Base-by-base conservation (phyloP, 2,888 invertebrate genomes). In the Nipponacmea schrenckii region DNA sequence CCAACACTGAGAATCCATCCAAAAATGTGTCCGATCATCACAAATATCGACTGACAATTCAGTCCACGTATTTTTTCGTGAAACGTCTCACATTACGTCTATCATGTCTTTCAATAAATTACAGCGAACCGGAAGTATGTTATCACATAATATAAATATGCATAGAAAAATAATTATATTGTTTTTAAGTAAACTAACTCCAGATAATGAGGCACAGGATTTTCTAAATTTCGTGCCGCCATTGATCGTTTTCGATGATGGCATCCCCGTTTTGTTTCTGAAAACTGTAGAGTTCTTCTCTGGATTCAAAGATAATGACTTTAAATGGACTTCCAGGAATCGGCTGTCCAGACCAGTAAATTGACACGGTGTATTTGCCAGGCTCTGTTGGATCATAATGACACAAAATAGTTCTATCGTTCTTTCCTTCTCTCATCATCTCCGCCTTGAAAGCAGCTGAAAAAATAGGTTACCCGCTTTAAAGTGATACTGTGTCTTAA, bases 381-480 rank as follows among this genome's bases (percentile, higher is more conserved):
- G 98, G 97, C 71, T 99, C 99, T 71, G 97, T 96, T 73, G 99
- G 99, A 89, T 98, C 97, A 89, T 96, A 98, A 91, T 96, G 96
- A 92, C 98, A 99, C 70, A 97, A 91, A 88, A 99, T 99, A 50
- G 97, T 97, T 81, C 99, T 92, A 89, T 99, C 98, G 86, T 97
- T 97, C 89, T 97, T 96, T 85, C 94, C 96, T 89, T 98, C 98
- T 17, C 98, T 91, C 88, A 97, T 96, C 98, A 99, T 99, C 89
- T 99, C 98, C 5, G 99, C 99, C 81, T 97, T 93, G 91, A 99
- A 99, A n/a, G 98, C 98, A 76, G 98, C 92, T 92, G 81, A 8
- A 77, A 77, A n/a, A 17, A 67, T 48, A 69, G 50, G 39, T 1
- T 10, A 46, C 20, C 45, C 50, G 0, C 12, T 4, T 1, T 24